These are phyloP conservation scores for Chlorops oryzae DNA, from an alignment of 1,140 invertebrate species.

Conservation along the genomic window DNA sequence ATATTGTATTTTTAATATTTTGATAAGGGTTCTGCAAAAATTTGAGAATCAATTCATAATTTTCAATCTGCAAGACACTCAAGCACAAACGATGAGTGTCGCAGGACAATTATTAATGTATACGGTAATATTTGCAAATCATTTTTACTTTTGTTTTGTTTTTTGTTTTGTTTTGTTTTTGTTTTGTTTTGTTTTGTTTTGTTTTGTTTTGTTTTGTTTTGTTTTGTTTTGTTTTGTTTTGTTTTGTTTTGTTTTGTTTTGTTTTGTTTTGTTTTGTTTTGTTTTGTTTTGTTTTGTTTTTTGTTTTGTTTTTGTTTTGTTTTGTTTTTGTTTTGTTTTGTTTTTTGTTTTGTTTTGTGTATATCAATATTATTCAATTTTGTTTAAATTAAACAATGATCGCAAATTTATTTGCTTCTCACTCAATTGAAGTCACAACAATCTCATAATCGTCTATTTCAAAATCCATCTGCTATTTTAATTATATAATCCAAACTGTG, in stretches of 20 bases:
- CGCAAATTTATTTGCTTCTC: not conserved
- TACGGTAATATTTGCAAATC: too few species aligned
- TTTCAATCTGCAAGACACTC: too few species aligned
- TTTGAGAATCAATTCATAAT: too few species aligned
- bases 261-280: not conserved
- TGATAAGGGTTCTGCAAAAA: too few species aligned
- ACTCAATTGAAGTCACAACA: not conserved
- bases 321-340: not conserved
- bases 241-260: not conserved
- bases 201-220: not conserved
- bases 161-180: not conserved
- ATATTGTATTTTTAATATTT: too few species aligned
- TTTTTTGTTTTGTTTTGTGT: not conserved
- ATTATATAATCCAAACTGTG: too few species aligned
- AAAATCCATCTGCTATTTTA: not conserved
- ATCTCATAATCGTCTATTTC: not conserved
- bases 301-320: not conserved
- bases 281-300: not conserved
- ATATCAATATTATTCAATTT: not conserved
- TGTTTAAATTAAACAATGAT: not conserved
- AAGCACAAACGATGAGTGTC: too few species aligned
- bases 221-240: not conserved
- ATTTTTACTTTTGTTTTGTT: too few species aligned
- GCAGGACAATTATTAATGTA: too few species aligned
- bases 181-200: not conserved